phyloP scores from a whole-genome alignment of 2,888 invertebrate species.

The Ormyrus thymus region DNA sequence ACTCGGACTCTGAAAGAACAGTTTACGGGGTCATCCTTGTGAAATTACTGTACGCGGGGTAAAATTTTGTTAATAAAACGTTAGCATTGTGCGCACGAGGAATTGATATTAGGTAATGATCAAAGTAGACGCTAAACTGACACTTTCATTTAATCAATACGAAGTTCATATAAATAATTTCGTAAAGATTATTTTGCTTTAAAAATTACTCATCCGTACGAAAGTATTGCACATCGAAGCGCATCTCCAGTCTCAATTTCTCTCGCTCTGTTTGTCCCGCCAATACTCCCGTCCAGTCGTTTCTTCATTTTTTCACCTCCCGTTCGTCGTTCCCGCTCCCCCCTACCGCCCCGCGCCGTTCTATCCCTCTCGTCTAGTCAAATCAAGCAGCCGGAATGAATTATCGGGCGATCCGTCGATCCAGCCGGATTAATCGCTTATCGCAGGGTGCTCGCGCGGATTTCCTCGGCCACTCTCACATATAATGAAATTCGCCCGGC shows the following conservation, averaged over 20 bases:
- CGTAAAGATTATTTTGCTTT: background rate
- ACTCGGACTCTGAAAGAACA: constrained; percentile 62
- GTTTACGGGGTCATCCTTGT: too few relatives aligned
- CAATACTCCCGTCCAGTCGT: constrained; percentile 33
- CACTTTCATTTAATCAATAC: too few relatives aligned
- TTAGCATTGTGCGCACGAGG: too few relatives aligned
- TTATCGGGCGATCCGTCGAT: constrained; percentile 49
- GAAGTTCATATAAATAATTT: background rate
- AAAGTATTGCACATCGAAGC: too few relatives aligned
- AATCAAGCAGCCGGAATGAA: constrained; percentile 49
- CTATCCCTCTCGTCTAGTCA: constrained; percentile 21
- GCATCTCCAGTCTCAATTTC: background rate
- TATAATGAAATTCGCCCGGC: constrained; percentile 43
- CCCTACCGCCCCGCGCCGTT: background rate
- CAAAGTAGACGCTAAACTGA: background rate
- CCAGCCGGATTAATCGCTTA: constrained; percentile 47
- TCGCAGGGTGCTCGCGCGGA: constrained; percentile 20
- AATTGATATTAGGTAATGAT: too few relatives aligned
- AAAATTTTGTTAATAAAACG: too few relatives aligned
- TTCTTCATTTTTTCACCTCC: constrained; percentile 17
- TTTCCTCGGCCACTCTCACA: constrained; percentile 21
- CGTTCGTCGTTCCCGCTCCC: constrained; percentile 20
- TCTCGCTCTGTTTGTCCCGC: constrained; percentile 43
- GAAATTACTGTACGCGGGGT: too few relatives aligned
- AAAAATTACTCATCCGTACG: background rate